Evolutionary conservation across 2,888 invertebrate species (phyloP), one percentile per base, ranked within the genome.

Genomic region (Cephonodes hylas): DNA sequence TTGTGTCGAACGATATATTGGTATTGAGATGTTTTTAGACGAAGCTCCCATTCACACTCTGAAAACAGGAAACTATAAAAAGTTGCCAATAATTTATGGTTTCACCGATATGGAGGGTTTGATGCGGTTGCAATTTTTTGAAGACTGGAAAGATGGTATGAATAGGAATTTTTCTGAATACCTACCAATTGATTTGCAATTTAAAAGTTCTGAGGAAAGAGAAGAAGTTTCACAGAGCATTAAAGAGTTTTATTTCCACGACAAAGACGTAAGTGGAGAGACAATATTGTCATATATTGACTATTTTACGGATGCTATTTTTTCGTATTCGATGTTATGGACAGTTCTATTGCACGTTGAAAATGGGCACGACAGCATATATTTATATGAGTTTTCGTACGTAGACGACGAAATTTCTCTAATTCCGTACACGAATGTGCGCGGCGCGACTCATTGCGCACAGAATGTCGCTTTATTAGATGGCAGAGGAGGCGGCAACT

Each of bases 241-340:
- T 8, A 79, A 75, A 58, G 25, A 67, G 4, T 76, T 74, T 64
- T 77, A 76, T 64, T 81, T 80, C 65, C 80, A 78, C 10, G 45
- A 69, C 1, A 48, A 69, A 7, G 13, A 42, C 4, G 64, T 76
- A 2, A 58, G 56, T 15, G 59, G 66, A 22, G 61, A 63, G 0
- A 67, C 63, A 1, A 42, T 73, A 22, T 48, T 69, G 20, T n/a
- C 23, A 7, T 77, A 64, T 27, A 60, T 69, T 0, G 62, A 67
- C 58, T 81, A 65, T 45, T 69, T 72, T 53, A 63, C 77, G n/a
- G 87, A 94, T 92, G 38, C 68, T 4, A n/a, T 69, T 0, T 74
- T 79, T 46, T 60, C 61, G 2, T 73, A 70, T 59, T 63, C 74
- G 3, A 70, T 67, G 10, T 53, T 77, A 3, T 65, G 72, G 59